These are phyloP conservation scores for Cyprinella venusta DNA, from an alignment of 2,797 vertebrate species.

Conservation along the genomic window DNA sequence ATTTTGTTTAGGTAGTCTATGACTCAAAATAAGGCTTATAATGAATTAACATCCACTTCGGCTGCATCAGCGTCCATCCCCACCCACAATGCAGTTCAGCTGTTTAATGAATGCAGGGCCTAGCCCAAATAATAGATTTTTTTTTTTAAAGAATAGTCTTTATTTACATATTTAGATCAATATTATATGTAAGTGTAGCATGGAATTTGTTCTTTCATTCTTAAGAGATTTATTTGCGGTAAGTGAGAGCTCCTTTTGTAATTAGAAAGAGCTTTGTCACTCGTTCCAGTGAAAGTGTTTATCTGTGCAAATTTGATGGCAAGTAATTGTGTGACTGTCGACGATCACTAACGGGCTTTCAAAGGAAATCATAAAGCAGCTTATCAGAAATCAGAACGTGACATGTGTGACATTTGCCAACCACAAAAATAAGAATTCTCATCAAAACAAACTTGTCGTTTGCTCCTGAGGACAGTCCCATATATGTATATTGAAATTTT, in stretches of 20 bases:
- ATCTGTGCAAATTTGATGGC: constrained; percentile 49
- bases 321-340: constrained; percentile 9
- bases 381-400: constrained; percentile 55
- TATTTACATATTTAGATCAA: not conserved
- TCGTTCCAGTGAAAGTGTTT: constrained; percentile 53
- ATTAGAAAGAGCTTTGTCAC: constrained; percentile 29
- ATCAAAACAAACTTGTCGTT: constrained; percentile 59
- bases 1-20: not conserved
- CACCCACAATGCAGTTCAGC: not conserved
- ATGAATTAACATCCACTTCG: not conserved
- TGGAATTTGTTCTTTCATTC: not conserved
- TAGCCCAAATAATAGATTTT: not conserved
- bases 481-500: constrained; percentile 32
- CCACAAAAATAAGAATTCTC: constrained; percentile 71
- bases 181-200: not conserved
- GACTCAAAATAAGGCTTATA: not conserved
- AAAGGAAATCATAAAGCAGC: constrained; percentile 42
- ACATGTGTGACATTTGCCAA: constrained; percentile 72
- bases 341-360: constrained; percentile 43
- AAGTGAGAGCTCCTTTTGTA: constrained; percentile 6
- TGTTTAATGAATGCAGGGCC: not conserved
- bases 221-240: not conserved
- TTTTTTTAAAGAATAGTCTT: not conserved
- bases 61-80: not conserved
- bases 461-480: constrained; percentile 58